These are phyloP conservation scores for Lutraria rhynchaena DNA, from an alignment of 1,140 invertebrate genomes.

Conservation along the genomic window DNA sequence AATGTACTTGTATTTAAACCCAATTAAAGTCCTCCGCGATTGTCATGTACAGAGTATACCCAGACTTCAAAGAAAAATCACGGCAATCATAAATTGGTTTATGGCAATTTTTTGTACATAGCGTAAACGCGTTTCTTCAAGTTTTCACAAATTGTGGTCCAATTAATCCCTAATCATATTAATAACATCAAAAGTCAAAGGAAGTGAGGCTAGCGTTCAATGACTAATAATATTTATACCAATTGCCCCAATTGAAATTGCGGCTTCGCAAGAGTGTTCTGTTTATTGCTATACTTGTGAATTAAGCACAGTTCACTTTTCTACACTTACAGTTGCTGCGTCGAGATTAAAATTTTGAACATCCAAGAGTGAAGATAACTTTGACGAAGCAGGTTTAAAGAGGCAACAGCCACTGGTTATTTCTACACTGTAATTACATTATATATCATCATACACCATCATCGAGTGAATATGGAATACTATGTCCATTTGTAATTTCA, in stretches of 20 bases:
- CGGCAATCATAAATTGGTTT: too few relatives aligned
- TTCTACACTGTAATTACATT: too few relatives aligned
- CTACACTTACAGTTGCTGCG: not conserved
- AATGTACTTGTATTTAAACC: too few relatives aligned
- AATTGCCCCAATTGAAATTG: conserved; percentile 20
- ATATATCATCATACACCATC: too few relatives aligned
- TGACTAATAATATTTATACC: conserved; percentile 3
- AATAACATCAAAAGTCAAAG: conserved; percentile 23
- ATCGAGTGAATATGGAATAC: too few relatives aligned
- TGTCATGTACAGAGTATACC: too few relatives aligned
- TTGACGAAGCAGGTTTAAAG: conserved; percentile 9
- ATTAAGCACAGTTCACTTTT: not conserved
- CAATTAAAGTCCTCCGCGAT: too few relatives aligned
- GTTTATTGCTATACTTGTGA: conserved; percentile 23
- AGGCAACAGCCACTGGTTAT: not conserved
- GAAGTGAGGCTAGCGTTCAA: not conserved
- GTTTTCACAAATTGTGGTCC: conserved; percentile 36
- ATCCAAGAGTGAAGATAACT: too few relatives aligned
- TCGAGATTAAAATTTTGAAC: not conserved
- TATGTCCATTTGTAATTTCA: too few relatives aligned
- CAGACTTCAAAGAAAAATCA: too few relatives aligned
- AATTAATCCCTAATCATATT: conserved; percentile 28
- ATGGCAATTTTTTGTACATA: too few relatives aligned
- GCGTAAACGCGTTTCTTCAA: too few relatives aligned
- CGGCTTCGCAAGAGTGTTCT: not conserved